Base-by-base conservation (phyloP, 1,140 invertebrate species). In the Drosophila pectinifera region DNA sequence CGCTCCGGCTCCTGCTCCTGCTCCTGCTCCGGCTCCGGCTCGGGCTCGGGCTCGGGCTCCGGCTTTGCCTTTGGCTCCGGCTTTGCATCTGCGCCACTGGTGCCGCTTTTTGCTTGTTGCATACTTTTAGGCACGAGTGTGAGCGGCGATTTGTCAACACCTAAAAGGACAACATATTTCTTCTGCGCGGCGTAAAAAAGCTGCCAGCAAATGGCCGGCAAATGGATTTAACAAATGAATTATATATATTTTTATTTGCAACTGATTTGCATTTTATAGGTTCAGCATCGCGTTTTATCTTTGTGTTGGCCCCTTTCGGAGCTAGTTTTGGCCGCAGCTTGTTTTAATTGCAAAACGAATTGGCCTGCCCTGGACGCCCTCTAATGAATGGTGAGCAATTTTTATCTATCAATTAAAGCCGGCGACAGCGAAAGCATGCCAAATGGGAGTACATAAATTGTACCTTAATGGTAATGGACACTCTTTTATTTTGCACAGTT, bases 151-250 rank as follows among this genome's bases (percentile, higher is more conserved):
- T 91, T 91, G 88, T 91, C 88, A 91, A 84, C 88, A 81, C 88
- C 84, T 90, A 91, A 91, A 91, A 91, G 89, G 84, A 84, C 80
- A 90, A 84, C 85, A 90, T 80, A 88, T 85, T 82, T 82, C 83
- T 81, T 73, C 63, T 73, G 59, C 69, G 46, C 73, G 57, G 46
- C 73, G 62, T 58, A 81, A 62, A 74, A 82, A 61, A 68, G 54
- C 61, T 43, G 61, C 61, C 65, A 78, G 61, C 78, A 85, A 85
- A 82, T 85, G 79, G 78, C 69, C 83, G 83, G 82, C 78, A 88
- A 85, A 85, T 88, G 82, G 83, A 78, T 85, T 82, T 64, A 88
- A 78, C 82, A 85, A 85, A 85, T 85, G 74, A 78, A 85, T 88
- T 85, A 85, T 82, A 82, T 81, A 77, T 84, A 59, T 75, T 61